phyloP scores from a whole-genome alignment of 1,140 invertebrate genomes.

The Rhopalosiphum padi region DNA sequence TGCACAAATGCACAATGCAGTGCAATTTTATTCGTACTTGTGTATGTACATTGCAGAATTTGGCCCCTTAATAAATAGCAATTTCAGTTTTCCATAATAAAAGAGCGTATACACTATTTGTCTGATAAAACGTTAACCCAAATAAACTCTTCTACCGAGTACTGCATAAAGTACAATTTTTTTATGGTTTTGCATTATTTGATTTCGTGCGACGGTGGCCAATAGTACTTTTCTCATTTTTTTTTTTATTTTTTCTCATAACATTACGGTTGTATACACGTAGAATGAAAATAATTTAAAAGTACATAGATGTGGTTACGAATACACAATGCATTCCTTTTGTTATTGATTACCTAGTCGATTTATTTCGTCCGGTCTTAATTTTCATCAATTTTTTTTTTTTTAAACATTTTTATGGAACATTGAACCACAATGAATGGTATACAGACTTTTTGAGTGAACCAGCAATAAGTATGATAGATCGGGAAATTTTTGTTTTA shows the following conservation, averaged over 20 bases:
- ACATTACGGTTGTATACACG: not conserved
- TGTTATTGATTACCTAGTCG: conserved; percentile 20
- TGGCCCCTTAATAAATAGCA: conserved; percentile 18
- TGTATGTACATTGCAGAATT: not conserved
- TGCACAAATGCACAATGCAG: not conserved
- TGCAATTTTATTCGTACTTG: not conserved
- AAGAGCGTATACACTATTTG: not conserved
- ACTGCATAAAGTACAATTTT: not conserved
- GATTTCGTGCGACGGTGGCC: not conserved
- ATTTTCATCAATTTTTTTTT: not conserved
- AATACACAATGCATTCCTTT: not conserved
- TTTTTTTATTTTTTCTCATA: not conserved
- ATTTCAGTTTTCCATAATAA: not conserved
- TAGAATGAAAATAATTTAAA: conserved; percentile 14
- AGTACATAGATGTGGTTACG: not conserved
- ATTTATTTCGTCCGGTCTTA: not conserved
- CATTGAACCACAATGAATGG: not conserved
- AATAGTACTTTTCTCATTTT: not conserved
- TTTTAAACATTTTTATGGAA: not conserved
- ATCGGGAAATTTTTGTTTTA: not conserved
- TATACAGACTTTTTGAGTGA: not conserved
- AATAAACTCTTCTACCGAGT: conserved; percentile 27
- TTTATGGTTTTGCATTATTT: conserved; percentile 20
- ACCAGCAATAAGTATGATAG: not conserved
- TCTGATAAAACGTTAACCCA: conserved; percentile 32